phyloP scores from a whole-genome alignment of 2,888 invertebrate species.

The Andrena camellia region DNA sequence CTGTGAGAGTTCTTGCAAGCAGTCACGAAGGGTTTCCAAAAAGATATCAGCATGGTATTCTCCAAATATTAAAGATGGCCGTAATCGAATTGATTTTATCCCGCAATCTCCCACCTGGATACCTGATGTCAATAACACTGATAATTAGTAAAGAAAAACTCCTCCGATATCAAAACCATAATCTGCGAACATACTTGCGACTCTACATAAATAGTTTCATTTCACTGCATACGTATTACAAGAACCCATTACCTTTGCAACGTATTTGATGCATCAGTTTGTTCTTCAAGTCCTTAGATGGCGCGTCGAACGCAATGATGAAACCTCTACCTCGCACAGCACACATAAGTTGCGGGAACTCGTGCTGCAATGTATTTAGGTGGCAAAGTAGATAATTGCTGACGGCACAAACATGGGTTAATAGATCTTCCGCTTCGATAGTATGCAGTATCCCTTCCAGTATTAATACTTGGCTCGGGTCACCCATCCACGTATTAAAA shows the following conservation, averaged over 20 bases:
- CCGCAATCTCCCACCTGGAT: conserved; percentile 52
- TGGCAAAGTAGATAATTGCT: conserved; percentile 55
- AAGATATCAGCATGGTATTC: conserved; percentile 60
- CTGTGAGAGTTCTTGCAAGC: conserved; percentile 35
- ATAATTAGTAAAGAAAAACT: no score
- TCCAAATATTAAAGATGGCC: conserved; percentile 52
- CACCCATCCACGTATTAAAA: conserved; percentile 54
- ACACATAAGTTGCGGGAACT: conserved; percentile 49
- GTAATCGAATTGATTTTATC: conserved; percentile 45
- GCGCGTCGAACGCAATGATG: conserved; percentile 52
- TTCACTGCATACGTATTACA: not conserved
- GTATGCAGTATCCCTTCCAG: conserved; percentile 54
- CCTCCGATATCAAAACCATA: no score
- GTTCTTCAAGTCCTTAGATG: conserved; percentile 31
- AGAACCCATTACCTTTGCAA: conserved; percentile 39
- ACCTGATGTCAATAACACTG: conserved; percentile 25
- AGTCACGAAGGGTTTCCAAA: conserved; percentile 43
- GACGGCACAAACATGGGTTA: conserved; percentile 54
- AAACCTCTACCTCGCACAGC: conserved; percentile 59
- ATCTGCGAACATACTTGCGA: not conserved
- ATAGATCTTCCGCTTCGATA: conserved; percentile 49
- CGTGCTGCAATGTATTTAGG: conserved; percentile 47
- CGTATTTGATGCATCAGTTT: conserved; percentile 41
- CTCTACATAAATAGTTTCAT: not conserved
- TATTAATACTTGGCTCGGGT: conserved; percentile 47